phyloP scores from a whole-genome alignment of 1,140 invertebrate species.

The Leucophenga varia region DNA sequence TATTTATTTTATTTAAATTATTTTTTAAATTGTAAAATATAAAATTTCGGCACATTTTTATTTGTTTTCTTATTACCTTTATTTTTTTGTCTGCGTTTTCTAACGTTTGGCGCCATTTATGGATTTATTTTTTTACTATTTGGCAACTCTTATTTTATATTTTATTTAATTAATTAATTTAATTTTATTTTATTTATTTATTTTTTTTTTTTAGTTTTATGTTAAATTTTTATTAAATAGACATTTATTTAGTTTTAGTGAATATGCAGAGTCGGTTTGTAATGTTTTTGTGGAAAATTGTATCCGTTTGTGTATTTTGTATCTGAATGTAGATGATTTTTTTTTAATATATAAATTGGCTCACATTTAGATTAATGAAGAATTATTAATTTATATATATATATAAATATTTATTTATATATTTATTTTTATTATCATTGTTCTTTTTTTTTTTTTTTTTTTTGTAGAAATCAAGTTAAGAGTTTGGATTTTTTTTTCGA shows the following conservation, averaged over 20 bases:
- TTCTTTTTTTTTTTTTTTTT: not conserved
- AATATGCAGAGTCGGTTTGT: too few relatives aligned
- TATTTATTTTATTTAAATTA: too few relatives aligned
- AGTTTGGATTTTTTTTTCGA: too few relatives aligned
- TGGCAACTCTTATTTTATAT: too few relatives aligned
- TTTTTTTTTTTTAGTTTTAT: constrained; percentile 8
- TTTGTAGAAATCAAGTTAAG: too few relatives aligned
- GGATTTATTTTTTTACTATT: constrained; percentile 2
- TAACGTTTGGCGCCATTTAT: constrained; percentile 3
- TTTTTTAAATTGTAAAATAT: too few relatives aligned
- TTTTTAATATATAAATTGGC: constrained; percentile 19
- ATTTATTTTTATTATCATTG: constrained; percentile 4
- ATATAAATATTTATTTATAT: constrained; percentile 24
- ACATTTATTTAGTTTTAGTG: constrained; percentile 16
- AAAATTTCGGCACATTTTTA: constrained; percentile 10
- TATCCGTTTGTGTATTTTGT: too few relatives aligned
- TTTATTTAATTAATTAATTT: too few relatives aligned
- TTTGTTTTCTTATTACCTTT: constrained; percentile 15
- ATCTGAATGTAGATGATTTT: constrained; percentile 12
- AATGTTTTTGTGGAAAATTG: too few relatives aligned
- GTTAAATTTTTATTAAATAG: constrained; percentile 4
- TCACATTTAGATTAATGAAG: constrained; percentile 14
- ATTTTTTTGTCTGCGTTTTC: constrained; percentile 6
- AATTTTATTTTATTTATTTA: constrained; percentile 2
- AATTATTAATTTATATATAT: constrained; percentile 25